Base-by-base conservation (phyloP, 2,797 vertebrate species). In the Catostomus latipinnis region DNA sequence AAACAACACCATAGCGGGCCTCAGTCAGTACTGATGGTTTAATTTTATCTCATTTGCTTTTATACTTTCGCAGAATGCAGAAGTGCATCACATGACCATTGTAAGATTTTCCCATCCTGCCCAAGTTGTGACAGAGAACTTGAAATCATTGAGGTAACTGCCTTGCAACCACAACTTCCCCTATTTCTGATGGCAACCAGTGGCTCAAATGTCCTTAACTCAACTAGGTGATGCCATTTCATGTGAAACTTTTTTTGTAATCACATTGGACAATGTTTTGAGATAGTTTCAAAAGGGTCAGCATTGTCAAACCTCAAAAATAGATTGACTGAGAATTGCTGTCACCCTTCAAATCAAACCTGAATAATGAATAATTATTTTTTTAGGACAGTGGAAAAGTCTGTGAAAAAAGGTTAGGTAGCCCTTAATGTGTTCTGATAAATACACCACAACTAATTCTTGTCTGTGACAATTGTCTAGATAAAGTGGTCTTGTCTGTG, bases 101-200 rank as follows among this genome's bases (percentile, higher is more conserved):
- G 86, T 73, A 58, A 78, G 71, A 13, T 58, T 81, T 93, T 93
- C 90, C 86, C 91, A 92, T 90, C 89, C 88, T 89, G 74, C 92
- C 91, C 88, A 78, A 34, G 34, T 34, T 34, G 34, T 34, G 8
- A 83, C 81, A 83, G 85, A 86, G 84, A 54, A 43, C 82, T 22
- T 70, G 70, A 76, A 87, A 14, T 80, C 56, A 34, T 70, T 84
- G 84, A 89, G 80, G 88, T 87, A 85, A 90, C 78, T 68, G 71
- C 62, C 86, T 71, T 81, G 79, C 4, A 71, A 92, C 92, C 91
- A 3, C 91, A 92, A 85, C 92, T 93, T 95, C 94, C 92, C 10
- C 71, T 88, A 87, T 91, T 80, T 87, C 49, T 22, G 58, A 83
- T 74, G 76, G 75, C 71, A 85, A 88, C 88, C 71, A 6, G 85